Evolutionary conservation across 2,113 vertebrate species (phyloP).

Genomic region (Lynx canadensis): DNA sequence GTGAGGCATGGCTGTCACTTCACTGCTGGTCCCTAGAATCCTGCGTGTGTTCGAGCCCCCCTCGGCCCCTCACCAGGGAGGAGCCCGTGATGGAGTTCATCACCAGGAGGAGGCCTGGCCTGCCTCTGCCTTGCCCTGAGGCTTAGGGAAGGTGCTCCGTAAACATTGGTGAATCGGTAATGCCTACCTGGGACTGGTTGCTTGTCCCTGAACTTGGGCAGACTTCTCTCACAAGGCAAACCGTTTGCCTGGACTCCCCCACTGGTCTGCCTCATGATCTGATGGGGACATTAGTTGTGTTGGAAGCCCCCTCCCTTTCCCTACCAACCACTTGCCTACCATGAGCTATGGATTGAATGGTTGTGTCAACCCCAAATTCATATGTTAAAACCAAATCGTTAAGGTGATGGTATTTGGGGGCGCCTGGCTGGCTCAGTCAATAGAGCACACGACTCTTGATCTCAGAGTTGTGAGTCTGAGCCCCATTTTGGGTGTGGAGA

Average conservation of each 20-base stretch:
- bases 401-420: background rate
- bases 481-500: background rate
- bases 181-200: background rate
- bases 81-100: background rate
- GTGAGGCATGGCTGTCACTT: fast-evolving
- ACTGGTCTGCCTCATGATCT: background rate
- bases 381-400: background rate
- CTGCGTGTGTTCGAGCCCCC: background rate
- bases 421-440: background rate
- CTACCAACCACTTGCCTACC: background rate
- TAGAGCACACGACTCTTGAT: background rate
- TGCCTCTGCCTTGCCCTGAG: background rate
- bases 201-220: background rate
- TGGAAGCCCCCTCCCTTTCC: background rate
- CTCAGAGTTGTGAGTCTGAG: background rate
- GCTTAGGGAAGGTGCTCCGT: background rate
- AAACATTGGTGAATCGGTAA: background rate
- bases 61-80: background rate
- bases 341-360: background rate
- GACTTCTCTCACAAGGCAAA: background rate
- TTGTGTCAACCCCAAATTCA: background rate
- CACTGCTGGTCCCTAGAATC: background rate
- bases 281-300: background rate
- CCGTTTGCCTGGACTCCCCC: background rate
- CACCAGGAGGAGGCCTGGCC: background rate